Evolutionary conservation across 2,113 vertebrate genomes (phyloP), one percentile per base, ranked within the genome.

Genomic region (Abramis brama): DNA sequence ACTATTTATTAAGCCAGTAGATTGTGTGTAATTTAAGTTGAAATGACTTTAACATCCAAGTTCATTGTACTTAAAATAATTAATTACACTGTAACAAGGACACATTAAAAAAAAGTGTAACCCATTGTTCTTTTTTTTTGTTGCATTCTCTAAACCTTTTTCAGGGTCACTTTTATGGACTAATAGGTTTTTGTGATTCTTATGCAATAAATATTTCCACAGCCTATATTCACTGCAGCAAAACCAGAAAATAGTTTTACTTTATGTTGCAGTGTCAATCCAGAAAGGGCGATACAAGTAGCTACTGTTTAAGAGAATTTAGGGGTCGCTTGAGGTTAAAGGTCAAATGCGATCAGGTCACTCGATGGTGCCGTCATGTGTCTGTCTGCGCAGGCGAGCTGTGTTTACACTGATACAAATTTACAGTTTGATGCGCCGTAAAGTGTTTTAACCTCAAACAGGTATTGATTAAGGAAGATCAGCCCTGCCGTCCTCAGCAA

Each of bases 401-500:
- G 85, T 52, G 74, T 80, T 86, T 78, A 86, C 74, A 62, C 80
- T 17, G 62, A 91, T 90, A 90, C 88, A 83, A 90, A 90, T 91
- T 93, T 91, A 91, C 85, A 91, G 93, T 91, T 80, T 88, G 90
- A 88, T 91, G 91, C 93, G 92, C 91, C 93, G 91, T 86, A 86
- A 94, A 93, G 79, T 86, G 90, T 92, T 93, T 94, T 94, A 94
- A 94, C 93, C 93, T 94, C 93, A 93, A 92, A 90, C 93, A 75
- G 47, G 83, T 94, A 95, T 94, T 91, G 94, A 95, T 95, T 85
- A 92, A 89, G 88, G 66, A 86, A 79, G 70, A 74, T 85, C 82
- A 83, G 86, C 70, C 86, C 62, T 43, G 81, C 75, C 60, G 66
- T 74, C 85, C 82, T 50, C 85, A 86, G 50, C 73, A 77, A 19